Evolutionary conservation across 2,888 invertebrate genomes (phyloP).

Genomic region (Exocentrus adspersus): DNA sequence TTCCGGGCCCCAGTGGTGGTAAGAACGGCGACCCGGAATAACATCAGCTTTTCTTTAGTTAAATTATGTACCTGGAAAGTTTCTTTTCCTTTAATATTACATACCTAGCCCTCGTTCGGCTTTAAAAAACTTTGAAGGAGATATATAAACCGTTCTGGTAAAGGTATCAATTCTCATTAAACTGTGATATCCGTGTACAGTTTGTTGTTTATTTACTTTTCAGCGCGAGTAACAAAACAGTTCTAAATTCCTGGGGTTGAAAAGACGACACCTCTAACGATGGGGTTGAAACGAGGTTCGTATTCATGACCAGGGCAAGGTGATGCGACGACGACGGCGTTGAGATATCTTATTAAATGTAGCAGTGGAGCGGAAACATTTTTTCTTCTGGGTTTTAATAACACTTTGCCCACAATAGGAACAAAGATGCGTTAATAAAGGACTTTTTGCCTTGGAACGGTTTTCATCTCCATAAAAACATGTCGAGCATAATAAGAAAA

Average conservation of each 20-base stretch:
- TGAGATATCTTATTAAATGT: conserved; percentile 17
- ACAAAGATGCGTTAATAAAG: conserved; percentile 18
- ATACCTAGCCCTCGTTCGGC: conserved; percentile 1
- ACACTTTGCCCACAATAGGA: conserved; percentile 16
- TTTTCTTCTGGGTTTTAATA: conserved; percentile 23
- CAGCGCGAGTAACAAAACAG: neutral
- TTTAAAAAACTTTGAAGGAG: conserved; percentile 2
- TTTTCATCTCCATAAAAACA: conserved; percentile 2
- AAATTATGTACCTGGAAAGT: conserved; percentile 18
- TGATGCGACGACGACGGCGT: conserved; percentile 21
- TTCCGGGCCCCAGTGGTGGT: neutral
- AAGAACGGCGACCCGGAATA: neutral
- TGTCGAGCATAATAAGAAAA: neutral
- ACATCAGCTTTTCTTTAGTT: conserved; percentile 15
- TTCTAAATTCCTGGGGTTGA: neutral
- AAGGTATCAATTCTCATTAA: conserved; percentile 17
- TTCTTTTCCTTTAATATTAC: conserved; percentile 17
- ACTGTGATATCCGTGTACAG: conserved; percentile 6
- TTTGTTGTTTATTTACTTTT: conserved; percentile 9
- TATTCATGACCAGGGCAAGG: conserved; percentile 18
- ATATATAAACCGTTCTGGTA: conserved; percentile 4
- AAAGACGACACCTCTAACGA: conserved; percentile 7
- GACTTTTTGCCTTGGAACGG: conserved; percentile 4
- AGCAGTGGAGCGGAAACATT: conserved; percentile 19
- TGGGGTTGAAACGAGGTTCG: neutral